A percentile compares a stretch with the other conserved stretches of the same genome.
These are phyloP conservation scores for Glossophaga mutica DNA, from an alignment of 2,797 vertebrate genomes.

Conservation along the genomic window DNA sequence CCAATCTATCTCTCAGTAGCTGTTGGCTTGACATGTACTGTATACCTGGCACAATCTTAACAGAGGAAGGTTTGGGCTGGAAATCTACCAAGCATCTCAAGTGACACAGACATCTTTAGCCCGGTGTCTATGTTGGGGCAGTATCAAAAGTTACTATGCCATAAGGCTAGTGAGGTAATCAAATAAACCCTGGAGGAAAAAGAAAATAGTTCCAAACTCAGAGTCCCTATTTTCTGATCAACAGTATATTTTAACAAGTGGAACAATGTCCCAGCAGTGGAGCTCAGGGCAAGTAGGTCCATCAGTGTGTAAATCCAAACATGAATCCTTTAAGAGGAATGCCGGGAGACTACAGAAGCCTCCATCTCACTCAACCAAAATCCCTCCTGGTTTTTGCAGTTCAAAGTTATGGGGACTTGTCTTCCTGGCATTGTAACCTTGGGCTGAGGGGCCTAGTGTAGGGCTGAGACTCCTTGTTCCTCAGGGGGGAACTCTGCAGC, in stretches of 20 bases:
- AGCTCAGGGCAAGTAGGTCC: neutral
- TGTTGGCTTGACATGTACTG: neutral
- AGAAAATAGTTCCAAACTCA: slow-evolving; percentile 35
- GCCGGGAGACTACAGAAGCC: neutral
- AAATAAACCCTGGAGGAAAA: neutral
- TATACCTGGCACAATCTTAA: neutral
- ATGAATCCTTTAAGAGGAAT: neutral
- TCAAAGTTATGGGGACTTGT: neutral
- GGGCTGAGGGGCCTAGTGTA: neutral
- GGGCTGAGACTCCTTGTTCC: neutral
- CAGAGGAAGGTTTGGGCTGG: slow-evolving; percentile 33
- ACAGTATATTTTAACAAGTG: slow-evolving; percentile 36
- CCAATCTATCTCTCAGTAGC: neutral
- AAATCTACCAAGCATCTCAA: slow-evolving; percentile 24
- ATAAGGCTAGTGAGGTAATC: neutral
- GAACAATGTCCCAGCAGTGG: neutral
- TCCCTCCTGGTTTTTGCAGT: neutral
- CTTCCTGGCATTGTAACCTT: neutral
- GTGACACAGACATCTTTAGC: neutral
- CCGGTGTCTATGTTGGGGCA: neutral
- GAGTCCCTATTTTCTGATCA: slow-evolving; percentile 14
- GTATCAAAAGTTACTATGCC: neutral
- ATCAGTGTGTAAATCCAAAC: neutral
- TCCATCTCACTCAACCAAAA: neutral
- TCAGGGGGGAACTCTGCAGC: neutral